Conservation (phyloP, 2,797 vertebrate genomes). For the Brotula barbata region DNA sequence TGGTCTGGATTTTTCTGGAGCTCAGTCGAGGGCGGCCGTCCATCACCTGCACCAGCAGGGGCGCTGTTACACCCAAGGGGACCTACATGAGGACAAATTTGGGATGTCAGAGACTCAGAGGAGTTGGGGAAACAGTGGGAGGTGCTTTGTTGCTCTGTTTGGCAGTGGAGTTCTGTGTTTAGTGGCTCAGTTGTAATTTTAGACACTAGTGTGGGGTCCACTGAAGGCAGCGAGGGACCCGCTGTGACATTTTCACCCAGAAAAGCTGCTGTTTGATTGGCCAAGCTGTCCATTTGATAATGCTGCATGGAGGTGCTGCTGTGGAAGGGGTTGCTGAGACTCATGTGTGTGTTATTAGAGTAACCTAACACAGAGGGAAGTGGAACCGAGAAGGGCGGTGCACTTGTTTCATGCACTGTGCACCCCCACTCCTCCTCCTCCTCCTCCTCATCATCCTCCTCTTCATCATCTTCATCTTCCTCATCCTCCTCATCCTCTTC, state of each 20-base stretch:
- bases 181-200: slow-evolving; percentile 80
- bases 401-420: slow-evolving; percentile 70
- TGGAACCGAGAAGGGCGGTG: slow-evolving; percentile 76
- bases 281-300: slow-evolving; percentile 83
- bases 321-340: slow-evolving; percentile 82
- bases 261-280: slow-evolving; percentile 68
- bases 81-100: slow-evolving; percentile 40
- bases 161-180: slow-evolving; percentile 79
- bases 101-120: slow-evolving; percentile 24
- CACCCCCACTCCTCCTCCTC: slow-evolving; percentile 79
- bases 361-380: slow-evolving; percentile 90
- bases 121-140: slow-evolving; percentile 71
- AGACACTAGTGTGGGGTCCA: slow-evolving; percentile 82
- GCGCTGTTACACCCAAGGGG: slow-evolving; percentile 66
- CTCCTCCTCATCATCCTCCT: slow-evolving; percentile 83
- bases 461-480: slow-evolving; percentile 84
- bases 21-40: slow-evolving; percentile 76
- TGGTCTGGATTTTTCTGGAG: slow-evolving; percentile 84
- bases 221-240: slow-evolving; percentile 60
- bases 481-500: slow-evolving; percentile 87
- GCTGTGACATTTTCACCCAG: slow-evolving; percentile 61
- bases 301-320: slow-evolving; percentile 79
- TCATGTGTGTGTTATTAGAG: slow-evolving; percentile 80
- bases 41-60: slow-evolving; percentile 70
- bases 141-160: slow-evolving; percentile 77